phyloP scores from a whole-genome alignment of 2,113 vertebrate genomes.

The Apus apus region DNA sequence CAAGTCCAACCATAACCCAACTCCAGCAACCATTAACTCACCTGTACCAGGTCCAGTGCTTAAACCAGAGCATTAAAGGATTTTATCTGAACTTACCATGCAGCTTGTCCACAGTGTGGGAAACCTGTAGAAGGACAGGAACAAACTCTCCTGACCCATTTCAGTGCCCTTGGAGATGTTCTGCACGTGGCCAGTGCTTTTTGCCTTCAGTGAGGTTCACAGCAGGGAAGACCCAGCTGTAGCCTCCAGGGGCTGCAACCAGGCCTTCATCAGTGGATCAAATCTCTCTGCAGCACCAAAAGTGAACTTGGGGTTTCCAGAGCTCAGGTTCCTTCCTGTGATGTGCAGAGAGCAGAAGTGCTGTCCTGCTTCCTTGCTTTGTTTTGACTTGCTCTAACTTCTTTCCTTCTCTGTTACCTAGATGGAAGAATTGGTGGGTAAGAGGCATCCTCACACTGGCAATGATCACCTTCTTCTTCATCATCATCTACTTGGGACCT shows the following conservation, averaged over 20 bases:
- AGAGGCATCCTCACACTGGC: slow-evolving; percentile 96
- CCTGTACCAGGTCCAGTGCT: no score
- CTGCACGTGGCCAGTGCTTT: not conserved
- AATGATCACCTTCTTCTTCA: slow-evolving; percentile 98
- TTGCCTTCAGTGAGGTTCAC: not conserved
- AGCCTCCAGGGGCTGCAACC: not conserved
- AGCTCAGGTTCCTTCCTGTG: not conserved
- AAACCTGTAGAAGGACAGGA: not conserved
- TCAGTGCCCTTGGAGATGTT: not conserved
- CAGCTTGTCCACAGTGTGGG: not conserved
- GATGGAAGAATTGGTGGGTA: slow-evolving; percentile 99
- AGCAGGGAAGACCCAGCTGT: not conserved
- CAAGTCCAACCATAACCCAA: no score
- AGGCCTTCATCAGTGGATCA: not conserved
- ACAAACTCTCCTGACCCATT: not conserved
- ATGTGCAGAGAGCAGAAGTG: not conserved
- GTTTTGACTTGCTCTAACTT: not conserved
- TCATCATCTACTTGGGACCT: slow-evolving; percentile 98
- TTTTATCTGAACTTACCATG: not conserved
- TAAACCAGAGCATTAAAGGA: no score
- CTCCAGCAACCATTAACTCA: no score
- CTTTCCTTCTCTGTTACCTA: slow-evolving; percentile 47
- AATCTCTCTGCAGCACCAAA: not conserved
- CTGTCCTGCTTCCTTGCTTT: not conserved
- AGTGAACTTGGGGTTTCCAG: not conserved